Evolutionary conservation across 2,888 invertebrate genomes (phyloP).

Genomic region (Brenthis ino): DNA sequence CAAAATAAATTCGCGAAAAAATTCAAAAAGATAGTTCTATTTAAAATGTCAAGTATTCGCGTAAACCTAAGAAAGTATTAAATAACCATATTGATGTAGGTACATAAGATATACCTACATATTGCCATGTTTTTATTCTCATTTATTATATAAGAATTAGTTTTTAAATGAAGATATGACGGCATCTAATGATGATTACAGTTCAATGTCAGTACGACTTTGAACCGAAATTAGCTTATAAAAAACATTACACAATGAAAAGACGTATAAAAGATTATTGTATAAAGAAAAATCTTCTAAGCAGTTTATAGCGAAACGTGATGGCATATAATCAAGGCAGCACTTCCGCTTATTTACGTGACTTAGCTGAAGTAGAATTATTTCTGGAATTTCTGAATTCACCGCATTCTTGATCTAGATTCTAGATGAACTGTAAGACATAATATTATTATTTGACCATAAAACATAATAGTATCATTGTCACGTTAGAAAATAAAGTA

Average conservation of each 20-base stretch:
- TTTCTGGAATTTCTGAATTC: slow-evolving; percentile 6
- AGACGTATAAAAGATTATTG: neutral
- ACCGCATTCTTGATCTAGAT: slow-evolving; percentile 11
- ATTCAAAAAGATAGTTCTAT: no score
- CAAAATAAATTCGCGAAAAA: no score
- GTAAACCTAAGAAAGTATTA: no score
- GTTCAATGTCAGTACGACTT: neutral
- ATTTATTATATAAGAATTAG: neutral
- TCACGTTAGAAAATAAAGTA: no score
- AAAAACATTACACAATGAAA: neutral
- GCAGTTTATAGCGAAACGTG: slow-evolving; percentile 18
- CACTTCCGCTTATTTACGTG: slow-evolving; percentile 21
- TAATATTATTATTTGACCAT: no score
- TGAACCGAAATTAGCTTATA: neutral
- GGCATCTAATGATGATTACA: slow-evolving; percentile 2
- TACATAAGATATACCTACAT: no score
- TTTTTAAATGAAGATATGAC: neutral
- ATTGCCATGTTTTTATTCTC: no score
- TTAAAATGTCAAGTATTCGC: no score
- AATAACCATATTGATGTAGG: no score
- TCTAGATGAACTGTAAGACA: neutral
- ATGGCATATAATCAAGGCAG: slow-evolving; percentile 17
- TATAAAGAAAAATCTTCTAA: slow-evolving; percentile 17
- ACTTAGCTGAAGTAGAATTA: slow-evolving; percentile 10
- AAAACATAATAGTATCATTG: no score